Base-by-base conservation (phyloP, 2,113 vertebrate genomes). In the Strix uralensis region DNA sequence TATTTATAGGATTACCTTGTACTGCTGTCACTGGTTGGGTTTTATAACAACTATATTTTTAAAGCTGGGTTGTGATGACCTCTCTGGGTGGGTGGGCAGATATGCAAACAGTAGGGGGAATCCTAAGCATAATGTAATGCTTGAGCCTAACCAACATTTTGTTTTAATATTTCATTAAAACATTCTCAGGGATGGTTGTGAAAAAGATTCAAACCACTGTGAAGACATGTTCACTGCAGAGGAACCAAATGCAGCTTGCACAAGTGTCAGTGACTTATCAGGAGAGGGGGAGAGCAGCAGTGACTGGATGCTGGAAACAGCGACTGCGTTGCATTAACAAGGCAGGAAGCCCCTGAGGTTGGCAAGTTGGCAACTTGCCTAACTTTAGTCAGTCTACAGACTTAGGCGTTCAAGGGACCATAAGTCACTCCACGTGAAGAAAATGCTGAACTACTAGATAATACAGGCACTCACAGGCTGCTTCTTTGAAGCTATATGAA, bases 1-100 rank as follows among this genome's bases (percentile, higher is more conserved):
- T 85, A 93, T 92, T 96, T 94, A 92, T 69, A 94, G 91, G 57
- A 93, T 92, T 94, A 96, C 65, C 63, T 90, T 38, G 59, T 38
- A 77, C 49, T 79, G 74, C 87, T 94, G 72, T 46, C 30, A 58
- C 40, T 87, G 25, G 27, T 79, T 82, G 54, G 36, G 88, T 95
- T 96, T 95, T 94, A 26, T 91, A 96, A 96, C 65, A 57, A 62
- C 49, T 61, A 2, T 57, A 94, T 91, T 91, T 96, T 92, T 63
- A 94, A 95, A 95, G 84, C 69, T 72, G 59, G 73, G 65, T 79
- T 94, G 86, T 26, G 25, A 96, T 65, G 83, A 87, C 83, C 91
- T 89, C 59, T 74, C 51, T 61, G 57, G 38, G 38, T 75, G 27
- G 27, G 55, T 40, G 30, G 72, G 72, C n/a, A 86, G 72, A 83